These are phyloP conservation scores for Drosophila crucigera DNA, from an alignment of 2,888 invertebrate species.

Conservation along the genomic window DNA sequence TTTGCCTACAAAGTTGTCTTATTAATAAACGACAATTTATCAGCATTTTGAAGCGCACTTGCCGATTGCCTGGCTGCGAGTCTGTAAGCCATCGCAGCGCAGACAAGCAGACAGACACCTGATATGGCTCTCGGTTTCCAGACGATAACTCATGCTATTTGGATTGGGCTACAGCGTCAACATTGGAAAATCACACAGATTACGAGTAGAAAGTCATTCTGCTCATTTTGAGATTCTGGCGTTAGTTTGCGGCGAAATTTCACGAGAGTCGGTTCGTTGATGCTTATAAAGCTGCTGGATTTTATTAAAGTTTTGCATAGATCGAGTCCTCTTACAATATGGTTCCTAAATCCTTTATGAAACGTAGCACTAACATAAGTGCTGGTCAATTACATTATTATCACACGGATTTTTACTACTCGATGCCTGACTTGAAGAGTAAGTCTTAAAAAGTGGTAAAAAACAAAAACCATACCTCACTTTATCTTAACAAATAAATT, in stretches of 20 bases:
- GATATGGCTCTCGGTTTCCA: neutral
- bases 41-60: conserved; percentile 33
- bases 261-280: conserved; percentile 39
- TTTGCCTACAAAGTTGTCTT: conserved; percentile 54
- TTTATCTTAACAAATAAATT: neutral
- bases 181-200: conserved; percentile 35
- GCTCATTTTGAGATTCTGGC: conserved; percentile 18
- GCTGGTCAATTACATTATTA: conserved; percentile 85
- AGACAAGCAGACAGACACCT: conserved; percentile 12
- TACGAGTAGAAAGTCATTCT: conserved; percentile 24
- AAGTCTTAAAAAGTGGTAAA: conserved; percentile 48
- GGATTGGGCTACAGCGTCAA: conserved; percentile 40
- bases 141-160: conserved; percentile 16
- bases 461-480: neutral
- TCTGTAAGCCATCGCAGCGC: conserved; percentile 16
- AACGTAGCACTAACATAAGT: conserved; percentile 56
- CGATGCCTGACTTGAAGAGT: conserved; percentile 81
- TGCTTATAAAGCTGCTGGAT: neutral
- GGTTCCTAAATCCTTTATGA: conserved; percentile 59
- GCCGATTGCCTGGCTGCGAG: conserved; percentile 9
- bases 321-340: conserved; percentile 45
- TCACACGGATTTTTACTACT: conserved; percentile 83
- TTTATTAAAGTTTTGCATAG: neutral
- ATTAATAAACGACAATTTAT: conserved; percentile 52
- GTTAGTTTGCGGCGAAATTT: conserved; percentile 54